Evolutionary conservation across 2,113 vertebrate genomes (phyloP).

Genomic region (Silurus asotus): DNA sequence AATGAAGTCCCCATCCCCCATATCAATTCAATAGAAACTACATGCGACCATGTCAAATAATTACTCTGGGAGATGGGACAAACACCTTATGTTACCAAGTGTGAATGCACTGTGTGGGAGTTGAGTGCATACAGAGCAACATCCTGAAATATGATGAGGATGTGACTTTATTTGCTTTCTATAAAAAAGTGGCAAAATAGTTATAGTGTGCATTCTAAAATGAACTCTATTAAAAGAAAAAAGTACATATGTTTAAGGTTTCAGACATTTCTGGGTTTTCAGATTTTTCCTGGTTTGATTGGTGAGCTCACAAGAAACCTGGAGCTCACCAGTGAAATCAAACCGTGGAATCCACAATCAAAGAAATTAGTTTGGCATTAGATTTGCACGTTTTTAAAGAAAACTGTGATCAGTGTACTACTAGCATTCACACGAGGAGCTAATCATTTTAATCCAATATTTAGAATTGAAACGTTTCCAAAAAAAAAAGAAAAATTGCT

Average conservation of each 20-base stretch:
- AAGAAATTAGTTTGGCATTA: neutral
- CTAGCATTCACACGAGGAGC: neutral
- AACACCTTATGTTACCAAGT: conserved; percentile 43
- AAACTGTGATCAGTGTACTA: neutral
- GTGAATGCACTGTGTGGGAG: conserved; percentile 12
- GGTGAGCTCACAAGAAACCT: no score
- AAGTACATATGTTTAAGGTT: no score
- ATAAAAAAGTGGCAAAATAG: neutral
- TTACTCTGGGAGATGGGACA: conserved; percentile 47
- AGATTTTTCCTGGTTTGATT: no score
- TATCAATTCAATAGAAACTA: conserved; percentile 67
- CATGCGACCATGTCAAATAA: conserved; percentile 50
- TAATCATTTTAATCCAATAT: neutral
- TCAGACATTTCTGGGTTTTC: no score
- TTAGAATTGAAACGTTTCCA: neutral
- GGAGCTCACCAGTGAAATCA: neutral
- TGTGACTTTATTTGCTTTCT: neutral
- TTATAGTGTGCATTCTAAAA: neutral
- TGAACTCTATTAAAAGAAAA: no score
- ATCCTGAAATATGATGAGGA: neutral
- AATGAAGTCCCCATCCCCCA: conserved; percentile 70
- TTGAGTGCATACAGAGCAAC: neutral
- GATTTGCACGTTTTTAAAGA: neutral
- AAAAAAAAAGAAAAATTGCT: neutral
- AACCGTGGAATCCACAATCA: conserved; percentile 21